These are phyloP conservation scores for Morpho deidamia DNA, from an alignment of 2,888 invertebrate species.

Conservation along the genomic window DNA sequence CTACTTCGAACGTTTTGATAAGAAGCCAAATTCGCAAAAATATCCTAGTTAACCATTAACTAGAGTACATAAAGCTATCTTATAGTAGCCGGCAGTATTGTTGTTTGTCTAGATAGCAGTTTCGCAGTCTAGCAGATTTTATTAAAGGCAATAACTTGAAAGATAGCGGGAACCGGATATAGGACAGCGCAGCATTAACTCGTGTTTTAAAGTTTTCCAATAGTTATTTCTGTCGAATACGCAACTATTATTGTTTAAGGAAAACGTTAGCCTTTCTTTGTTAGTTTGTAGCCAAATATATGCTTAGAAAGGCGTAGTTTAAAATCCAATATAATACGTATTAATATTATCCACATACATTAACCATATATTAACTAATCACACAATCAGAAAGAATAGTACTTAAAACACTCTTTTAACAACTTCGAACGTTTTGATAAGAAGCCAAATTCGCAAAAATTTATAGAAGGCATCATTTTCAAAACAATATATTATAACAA, in stretches of 20 bases:
- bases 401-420: no score
- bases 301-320: slow-evolving; percentile 7
- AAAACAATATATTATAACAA: no score
- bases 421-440: no score
- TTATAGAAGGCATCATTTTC: no score
- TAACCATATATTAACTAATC: no score
- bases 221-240: slow-evolving; percentile 12
- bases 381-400: no score
- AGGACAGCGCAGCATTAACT: slow-evolving; percentile 18
- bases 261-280: background rate
- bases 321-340: background rate
- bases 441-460: no score
- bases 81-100: slow-evolving; percentile 1
- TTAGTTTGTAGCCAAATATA: no score
- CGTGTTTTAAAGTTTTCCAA: slow-evolving; percentile 24
- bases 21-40: no score
- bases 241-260: slow-evolving; percentile 2
- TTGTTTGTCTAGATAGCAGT: slow-evolving; percentile 17
- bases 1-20: no score
- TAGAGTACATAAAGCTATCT: background rate
- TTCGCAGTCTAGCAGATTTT: slow-evolving; percentile 23
- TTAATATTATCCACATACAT: no score
- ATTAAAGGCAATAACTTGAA: slow-evolving; percentile 29
- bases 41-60: no score
- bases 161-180: slow-evolving; percentile 21